A percentile compares a stretch with the other conserved stretches of the same genome.
Conservation (phyloP, 2,113 vertebrate species). For the Mus spicilegus region DNA sequence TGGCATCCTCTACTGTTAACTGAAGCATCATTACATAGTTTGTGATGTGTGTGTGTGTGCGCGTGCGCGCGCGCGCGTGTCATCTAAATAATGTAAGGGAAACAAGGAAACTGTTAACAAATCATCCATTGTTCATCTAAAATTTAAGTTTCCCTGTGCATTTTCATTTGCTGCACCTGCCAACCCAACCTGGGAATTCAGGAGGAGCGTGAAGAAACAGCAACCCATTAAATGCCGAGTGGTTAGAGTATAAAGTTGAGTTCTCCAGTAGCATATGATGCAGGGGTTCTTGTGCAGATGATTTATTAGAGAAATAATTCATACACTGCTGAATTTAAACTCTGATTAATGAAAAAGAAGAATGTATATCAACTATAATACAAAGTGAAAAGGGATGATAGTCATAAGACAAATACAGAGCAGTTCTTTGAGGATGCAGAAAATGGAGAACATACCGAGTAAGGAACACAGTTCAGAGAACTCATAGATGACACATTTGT, state of each 20-base stretch:
- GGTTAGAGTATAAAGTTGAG: background rate
- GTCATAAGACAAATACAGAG: background rate
- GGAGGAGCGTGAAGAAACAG: background rate
- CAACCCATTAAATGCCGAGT: background rate
- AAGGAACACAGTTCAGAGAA: background rate
- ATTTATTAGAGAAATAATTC: conserved; percentile 38
- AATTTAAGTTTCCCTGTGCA: conserved; percentile 50
- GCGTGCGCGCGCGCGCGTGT: background rate
- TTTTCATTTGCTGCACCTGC: conserved; percentile 51
- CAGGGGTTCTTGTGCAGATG: background rate
- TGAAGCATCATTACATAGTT: background rate
- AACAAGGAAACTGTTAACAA: background rate
- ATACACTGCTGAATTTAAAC: background rate
- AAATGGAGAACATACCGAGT: background rate
- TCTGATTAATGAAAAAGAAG: background rate
- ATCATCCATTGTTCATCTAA: background rate
- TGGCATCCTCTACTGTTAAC: background rate
- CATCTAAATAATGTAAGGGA: background rate
- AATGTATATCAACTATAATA: background rate
- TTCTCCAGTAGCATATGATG: conserved; percentile 25
- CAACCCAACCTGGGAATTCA: background rate
- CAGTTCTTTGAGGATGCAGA: background rate
- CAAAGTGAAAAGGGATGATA: background rate
- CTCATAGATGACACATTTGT: background rate
- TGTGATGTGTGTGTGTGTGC: background rate